phyloP scores from a whole-genome alignment of 2,888 invertebrate species.

The Ochropacha duplaris region DNA sequence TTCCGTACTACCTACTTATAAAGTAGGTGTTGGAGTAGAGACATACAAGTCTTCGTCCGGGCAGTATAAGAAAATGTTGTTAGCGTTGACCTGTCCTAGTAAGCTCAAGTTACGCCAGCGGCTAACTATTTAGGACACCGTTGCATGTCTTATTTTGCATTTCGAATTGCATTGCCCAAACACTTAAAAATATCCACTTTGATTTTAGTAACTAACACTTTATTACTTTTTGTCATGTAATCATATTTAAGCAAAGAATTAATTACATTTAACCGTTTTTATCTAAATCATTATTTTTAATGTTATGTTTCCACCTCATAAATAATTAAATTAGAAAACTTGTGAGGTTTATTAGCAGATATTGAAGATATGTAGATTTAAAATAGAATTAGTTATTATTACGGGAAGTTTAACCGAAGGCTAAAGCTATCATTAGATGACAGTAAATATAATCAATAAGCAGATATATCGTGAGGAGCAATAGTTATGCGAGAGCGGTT shows the following conservation, averaged over 20 bases:
- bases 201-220: too few relatives aligned
- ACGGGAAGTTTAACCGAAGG: neutral
- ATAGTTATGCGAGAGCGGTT: neutral
- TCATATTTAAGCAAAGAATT: too few relatives aligned
- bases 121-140: slow-evolving; percentile 38
- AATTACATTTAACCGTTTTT: too few relatives aligned
- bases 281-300: too few relatives aligned
- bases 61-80: neutral
- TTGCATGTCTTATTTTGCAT: slow-evolving; percentile 32
- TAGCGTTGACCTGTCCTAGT: slow-evolving; percentile 19
- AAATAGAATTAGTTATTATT: neutral
- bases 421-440: neutral
- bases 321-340: neutral
- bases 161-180: slow-evolving; percentile 28
- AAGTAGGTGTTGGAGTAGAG: neutral
- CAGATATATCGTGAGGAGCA: neutral
- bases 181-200: slow-evolving; percentile 7
- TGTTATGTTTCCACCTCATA: neutral
- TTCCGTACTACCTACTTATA: too few relatives aligned
- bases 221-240: too few relatives aligned
- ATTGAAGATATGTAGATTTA: neutral
- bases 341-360: too few relatives aligned
- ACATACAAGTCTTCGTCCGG: neutral
- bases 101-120: slow-evolving; percentile 35
- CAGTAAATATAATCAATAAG: slow-evolving; percentile 1